Base-by-base conservation (phyloP, 2,888 invertebrate species). In the Platycheirus albimanus region DNA sequence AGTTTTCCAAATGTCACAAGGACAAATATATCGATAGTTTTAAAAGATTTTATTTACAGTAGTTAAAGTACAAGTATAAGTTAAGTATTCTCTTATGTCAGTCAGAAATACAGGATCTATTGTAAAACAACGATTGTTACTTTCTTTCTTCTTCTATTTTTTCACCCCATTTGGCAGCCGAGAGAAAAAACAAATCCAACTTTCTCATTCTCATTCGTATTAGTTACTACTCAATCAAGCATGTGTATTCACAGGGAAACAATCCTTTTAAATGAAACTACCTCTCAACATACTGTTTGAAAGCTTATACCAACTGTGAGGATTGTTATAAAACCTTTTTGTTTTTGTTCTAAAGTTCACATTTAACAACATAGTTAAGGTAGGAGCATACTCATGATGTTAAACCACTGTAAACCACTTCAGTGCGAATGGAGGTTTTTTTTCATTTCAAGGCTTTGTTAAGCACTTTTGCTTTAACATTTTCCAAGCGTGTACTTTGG, bases 341-440 rank as follows among this genome's bases (percentile, higher is more conserved):
- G 20, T 10, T 38, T n/a, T 17, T 54, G 10, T 4, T 49, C 36
- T 51, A 41, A 38, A 49, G 38, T 43, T 30, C 30, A 67, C 15
- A 51, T 75, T 58, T 30, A 49, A 67, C 49, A 58, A 51, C 56
- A 38, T 58, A 3, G 13, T 38, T n/a, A n/a, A 24, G 24, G 41
- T 19, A 33, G 38, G 20, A n/a, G n/a, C n/a, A n/a, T 45, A 66
- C 56, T 49, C 38, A 33, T 67, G 56, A 4, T 58, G 58, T 52
- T 76, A 54, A 76, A 61, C 61, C 58, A 51, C 52, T 76, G 58
- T 51, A 67, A 76, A 36, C 69, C 41, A 69, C 75, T 76, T 76
- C 69, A 61, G 43, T 69, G n/a, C 61, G 69, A 76, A 69, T 76
- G 69, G 45, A 69, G 45, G 75, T 69, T 76, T 69, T 52, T 69